Evolutionary conservation across 2,797 vertebrate genomes (phyloP).

Genomic region (Macropodus opercularis): DNA sequence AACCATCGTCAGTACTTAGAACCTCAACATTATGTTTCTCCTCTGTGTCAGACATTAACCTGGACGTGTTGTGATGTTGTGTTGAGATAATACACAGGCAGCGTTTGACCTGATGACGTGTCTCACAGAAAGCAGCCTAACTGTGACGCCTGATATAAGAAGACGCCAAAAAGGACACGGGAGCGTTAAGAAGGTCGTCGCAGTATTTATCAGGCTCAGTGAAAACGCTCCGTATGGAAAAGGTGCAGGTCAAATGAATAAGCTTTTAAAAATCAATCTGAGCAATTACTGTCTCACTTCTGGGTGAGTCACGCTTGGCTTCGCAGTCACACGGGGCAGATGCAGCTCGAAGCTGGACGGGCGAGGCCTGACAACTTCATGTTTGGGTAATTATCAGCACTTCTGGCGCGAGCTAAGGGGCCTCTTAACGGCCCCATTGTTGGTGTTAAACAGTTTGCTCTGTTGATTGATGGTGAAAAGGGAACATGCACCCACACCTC

Average conservation of each 20-base stretch:
- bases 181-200: conserved; percentile 8
- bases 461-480: conserved; percentile 81
- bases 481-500: conserved; percentile 77
- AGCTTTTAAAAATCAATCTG: conserved; percentile 72
- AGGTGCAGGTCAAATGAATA: conserved; percentile 80
- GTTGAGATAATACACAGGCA: too few species aligned
- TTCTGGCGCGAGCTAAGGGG: conserved; percentile 72
- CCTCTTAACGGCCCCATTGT: conserved; percentile 77
- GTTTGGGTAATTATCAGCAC: conserved; percentile 83
- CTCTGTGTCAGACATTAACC: too few species aligned
- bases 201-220: conserved; percentile 64
- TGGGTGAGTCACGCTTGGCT: conserved; percentile 77
- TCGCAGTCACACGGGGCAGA: conserved; percentile 72
- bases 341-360: conserved; percentile 53
- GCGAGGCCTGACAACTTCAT: conserved; percentile 76
- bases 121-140: too few species aligned
- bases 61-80: too few species aligned
- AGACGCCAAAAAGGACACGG: conserved; percentile 5
- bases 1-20: too few species aligned
- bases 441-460: conserved; percentile 82
- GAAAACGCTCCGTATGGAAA: conserved; percentile 53
- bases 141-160: too few species aligned
- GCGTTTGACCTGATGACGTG: too few species aligned
- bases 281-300: conserved; percentile 74
- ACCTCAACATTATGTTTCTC: too few species aligned